phyloP scores from a whole-genome alignment of 2,888 invertebrate genomes.

The Lagria hirta region DNA sequence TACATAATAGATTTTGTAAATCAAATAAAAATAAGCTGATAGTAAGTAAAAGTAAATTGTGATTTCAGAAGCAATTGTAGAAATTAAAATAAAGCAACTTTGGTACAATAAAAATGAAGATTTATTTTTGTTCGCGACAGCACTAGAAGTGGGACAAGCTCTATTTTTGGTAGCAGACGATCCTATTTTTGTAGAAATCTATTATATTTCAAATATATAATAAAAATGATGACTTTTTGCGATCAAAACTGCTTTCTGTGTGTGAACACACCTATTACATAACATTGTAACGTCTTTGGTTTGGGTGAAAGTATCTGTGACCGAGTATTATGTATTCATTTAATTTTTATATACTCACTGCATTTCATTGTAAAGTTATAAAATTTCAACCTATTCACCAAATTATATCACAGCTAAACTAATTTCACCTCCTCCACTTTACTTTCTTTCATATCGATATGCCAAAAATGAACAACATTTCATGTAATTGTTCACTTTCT shows the following conservation, averaged over 20 bases:
- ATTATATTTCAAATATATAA: background rate
- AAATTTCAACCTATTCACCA: conserved; percentile 15
- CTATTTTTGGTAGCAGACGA: conserved; percentile 1
- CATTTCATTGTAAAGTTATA: conserved; percentile 8
- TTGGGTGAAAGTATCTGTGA: conserved; percentile 47
- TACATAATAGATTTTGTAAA: too few species aligned
- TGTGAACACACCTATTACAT: conserved; percentile 41
- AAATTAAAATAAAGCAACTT: too few species aligned
- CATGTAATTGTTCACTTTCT: conserved; percentile 19
- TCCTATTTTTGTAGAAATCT: background rate
- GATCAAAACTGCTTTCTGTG: conserved; percentile 37
- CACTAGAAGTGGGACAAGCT: too few species aligned
- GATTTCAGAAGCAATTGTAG: too few species aligned
- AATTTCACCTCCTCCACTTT: conserved; percentile 13
- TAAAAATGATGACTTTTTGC: conserved; percentile 8
- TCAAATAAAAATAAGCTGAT: too few species aligned
- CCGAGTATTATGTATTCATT: conserved; percentile 32
- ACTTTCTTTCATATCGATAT: conserved; percentile 14
- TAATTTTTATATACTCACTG: conserved; percentile 8
- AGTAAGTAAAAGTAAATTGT: too few species aligned
- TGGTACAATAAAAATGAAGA: too few species aligned
- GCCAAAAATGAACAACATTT: conserved; percentile 1
- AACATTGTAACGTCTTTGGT: conserved; percentile 49
- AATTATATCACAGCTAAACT: conserved; percentile 23
- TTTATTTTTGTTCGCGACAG: too few species aligned